Conservation (phyloP, 2,113 vertebrate genomes). For the Phocoena phocoena region DNA sequence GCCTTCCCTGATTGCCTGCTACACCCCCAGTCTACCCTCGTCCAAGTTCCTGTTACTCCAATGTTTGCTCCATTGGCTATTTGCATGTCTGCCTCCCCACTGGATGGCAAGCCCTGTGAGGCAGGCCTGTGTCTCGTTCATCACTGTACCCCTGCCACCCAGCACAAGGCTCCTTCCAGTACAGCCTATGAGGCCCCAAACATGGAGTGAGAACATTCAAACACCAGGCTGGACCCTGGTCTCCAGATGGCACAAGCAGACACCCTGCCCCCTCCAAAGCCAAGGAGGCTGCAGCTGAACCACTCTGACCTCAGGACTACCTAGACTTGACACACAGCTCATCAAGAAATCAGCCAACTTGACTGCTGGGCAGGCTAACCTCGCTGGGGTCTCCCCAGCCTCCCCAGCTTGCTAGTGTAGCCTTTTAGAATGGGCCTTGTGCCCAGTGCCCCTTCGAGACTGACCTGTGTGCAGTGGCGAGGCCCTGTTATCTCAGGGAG, state of each 20-base stretch:
- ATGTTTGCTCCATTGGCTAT: background rate
- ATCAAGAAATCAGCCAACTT: background rate
- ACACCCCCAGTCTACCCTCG: background rate
- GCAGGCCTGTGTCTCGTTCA: background rate
- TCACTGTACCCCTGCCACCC: too few relatives aligned
- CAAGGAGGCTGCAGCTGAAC: background rate
- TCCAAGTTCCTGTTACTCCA: background rate
- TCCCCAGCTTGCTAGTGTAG: background rate
- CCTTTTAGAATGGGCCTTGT: background rate
- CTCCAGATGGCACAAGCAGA: background rate
- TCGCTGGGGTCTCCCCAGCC: background rate
- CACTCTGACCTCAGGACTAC: background rate
- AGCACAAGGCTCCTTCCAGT: background rate
- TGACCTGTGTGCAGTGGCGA: background rate
- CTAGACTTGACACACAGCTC: background rate
- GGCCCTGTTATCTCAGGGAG: background rate
- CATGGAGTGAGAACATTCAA: background rate
- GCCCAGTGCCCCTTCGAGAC: background rate
- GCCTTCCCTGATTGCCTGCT: background rate
- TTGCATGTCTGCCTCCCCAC: background rate
- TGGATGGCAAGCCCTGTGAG: background rate
- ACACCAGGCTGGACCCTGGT: background rate
- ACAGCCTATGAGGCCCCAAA: background rate
- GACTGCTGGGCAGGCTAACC: background rate
- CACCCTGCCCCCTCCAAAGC: background rate